Conservation (phyloP, 1,140 invertebrate genomes). For the Euura saliciscinereae region DNA sequence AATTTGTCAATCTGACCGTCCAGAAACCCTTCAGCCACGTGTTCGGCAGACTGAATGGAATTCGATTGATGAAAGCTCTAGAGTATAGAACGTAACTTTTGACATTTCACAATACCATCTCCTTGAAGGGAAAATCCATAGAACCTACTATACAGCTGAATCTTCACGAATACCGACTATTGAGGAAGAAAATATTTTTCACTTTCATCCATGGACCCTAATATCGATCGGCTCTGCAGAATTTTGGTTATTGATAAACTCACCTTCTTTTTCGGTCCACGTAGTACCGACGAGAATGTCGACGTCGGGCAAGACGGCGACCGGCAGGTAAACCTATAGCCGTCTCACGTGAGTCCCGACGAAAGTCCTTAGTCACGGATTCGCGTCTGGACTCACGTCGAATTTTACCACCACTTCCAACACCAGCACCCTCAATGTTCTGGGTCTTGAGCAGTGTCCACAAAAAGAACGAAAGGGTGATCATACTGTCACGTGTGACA, state of each 20-base stretch:
- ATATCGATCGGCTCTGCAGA: too few relatives aligned
- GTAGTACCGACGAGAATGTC: slow-evolving; percentile 48
- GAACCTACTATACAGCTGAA: too few relatives aligned
- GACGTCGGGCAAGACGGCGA: slow-evolving; percentile 37
- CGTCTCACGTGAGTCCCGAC: slow-evolving; percentile 45
- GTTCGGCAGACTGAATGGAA: too few relatives aligned
- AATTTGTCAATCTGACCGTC: too few relatives aligned
- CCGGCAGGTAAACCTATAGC: slow-evolving; percentile 27
- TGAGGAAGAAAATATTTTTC: too few relatives aligned
- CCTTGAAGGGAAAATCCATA: too few relatives aligned
- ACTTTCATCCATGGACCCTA: too few relatives aligned
- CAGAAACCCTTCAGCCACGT: too few relatives aligned
- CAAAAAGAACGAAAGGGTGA: slow-evolving; percentile 45
- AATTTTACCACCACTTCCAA: not conserved
- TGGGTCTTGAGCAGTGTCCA: slow-evolving; percentile 38
- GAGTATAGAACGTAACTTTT: too few relatives aligned
- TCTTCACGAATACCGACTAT: too few relatives aligned
- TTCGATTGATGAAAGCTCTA: too few relatives aligned
- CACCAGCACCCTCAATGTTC: slow-evolving; percentile 17
- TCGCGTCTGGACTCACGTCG: slow-evolving; percentile 25
- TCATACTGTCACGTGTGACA: slow-evolving; percentile 30
- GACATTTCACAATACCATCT: too few relatives aligned
- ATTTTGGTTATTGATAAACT: slow-evolving; percentile 22
- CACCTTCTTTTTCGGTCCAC: slow-evolving; percentile 49
- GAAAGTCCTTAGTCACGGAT: slow-evolving; percentile 28